These are phyloP conservation scores for Alosa sapidissima DNA, from an alignment of 2,797 vertebrate species.

Conservation along the genomic window DNA sequence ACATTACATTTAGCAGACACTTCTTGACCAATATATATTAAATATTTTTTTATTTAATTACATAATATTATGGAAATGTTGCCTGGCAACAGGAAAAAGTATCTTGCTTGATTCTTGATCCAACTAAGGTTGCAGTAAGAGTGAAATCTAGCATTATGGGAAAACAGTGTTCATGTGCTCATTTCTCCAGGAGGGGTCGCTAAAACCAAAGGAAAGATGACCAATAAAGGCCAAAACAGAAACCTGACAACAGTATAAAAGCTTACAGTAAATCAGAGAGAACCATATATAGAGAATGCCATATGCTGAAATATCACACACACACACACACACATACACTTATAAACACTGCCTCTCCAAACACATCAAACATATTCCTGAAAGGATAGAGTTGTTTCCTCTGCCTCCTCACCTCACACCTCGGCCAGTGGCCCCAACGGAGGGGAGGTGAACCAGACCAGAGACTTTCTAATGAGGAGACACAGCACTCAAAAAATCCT, in stretches of 20 bases:
- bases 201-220: not conserved
- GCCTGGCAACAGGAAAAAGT: not conserved
- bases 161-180: not conserved
- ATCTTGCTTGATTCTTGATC: not conserved
- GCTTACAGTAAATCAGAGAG: not conserved
- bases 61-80: too few species aligned
- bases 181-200: not conserved
- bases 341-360: not conserved
- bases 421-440: not conserved
- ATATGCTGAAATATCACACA: not conserved
- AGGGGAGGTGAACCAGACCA: not conserved
- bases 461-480: too few species aligned
- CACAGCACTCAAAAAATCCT: too few species aligned
- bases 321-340: not conserved
- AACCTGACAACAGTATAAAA: not conserved
- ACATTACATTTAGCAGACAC: too few species aligned
- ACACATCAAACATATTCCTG: not conserved
- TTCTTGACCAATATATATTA: too few species aligned
- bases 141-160: not conserved
- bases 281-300: not conserved
- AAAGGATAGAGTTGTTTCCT: not conserved
- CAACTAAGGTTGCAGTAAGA: not conserved
- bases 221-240: not conserved
- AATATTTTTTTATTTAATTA: too few species aligned
- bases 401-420: not conserved